Percentiles rank a stretch among this genome's conserved stretches.
These are phyloP conservation scores for Theonella swinhoei DNA, from an alignment of 37 sponge, comb jelly and placozoan genomes.

Conservation along the genomic window DNA sequence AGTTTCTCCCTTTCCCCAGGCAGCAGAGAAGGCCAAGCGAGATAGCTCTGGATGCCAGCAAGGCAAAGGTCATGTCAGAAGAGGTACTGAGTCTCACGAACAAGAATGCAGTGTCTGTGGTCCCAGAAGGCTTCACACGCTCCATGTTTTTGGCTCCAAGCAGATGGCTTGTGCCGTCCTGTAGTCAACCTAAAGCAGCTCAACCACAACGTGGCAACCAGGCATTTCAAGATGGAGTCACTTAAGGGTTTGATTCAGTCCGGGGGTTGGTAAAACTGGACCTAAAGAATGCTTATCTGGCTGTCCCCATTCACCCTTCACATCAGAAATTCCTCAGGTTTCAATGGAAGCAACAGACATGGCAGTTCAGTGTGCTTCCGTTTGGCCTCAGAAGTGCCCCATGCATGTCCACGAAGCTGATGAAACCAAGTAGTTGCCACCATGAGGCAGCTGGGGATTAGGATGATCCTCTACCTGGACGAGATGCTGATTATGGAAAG, in stretches of 20 bases:
- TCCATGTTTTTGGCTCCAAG: constrained; percentile 22
- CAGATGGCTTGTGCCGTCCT: constrained; percentile 23
- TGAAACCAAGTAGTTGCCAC: no score
- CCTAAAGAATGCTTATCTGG: constrained; percentile 26
- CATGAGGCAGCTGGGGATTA: neutral
- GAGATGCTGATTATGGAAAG: neutral
- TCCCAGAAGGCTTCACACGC: neutral
- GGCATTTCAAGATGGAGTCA: constrained; percentile 34
- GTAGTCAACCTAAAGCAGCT: constrained; percentile 16
- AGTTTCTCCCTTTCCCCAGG: no score
- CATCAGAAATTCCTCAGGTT: constrained; percentile 14
- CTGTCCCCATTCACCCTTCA: constrained; percentile 1
- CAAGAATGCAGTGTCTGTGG: constrained; percentile 1
- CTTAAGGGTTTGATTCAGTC: constrained; percentile 4
- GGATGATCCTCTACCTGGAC: neutral
- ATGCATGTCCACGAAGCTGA: constrained; percentile 15
- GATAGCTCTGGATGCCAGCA: no score
- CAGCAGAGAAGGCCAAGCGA: no score
- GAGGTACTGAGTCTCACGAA: neutral
- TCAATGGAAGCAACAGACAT: neutral
- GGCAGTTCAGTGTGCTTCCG: constrained; percentile 9
- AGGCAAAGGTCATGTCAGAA: neutral
- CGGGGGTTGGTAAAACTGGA: constrained; percentile 24
- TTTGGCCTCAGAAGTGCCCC: constrained; percentile 26
- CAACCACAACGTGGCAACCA: neutral